Evolutionary conservation across 1,140 invertebrate species (phyloP), one percentile per base, ranked within the genome.

Genomic region (Macrotrachela quadricornifera): DNA sequence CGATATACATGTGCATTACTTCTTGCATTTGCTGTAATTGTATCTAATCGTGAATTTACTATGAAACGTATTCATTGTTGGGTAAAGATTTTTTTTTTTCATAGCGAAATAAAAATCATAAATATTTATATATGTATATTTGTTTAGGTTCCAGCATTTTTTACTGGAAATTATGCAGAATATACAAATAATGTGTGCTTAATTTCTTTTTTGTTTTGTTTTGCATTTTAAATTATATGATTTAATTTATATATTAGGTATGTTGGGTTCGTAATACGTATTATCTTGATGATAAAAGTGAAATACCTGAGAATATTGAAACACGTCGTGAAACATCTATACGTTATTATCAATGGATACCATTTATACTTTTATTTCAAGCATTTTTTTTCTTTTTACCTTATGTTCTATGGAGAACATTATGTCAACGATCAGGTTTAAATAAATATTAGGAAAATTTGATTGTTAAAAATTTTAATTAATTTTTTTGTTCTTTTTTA

Each of bases 21-120:
- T 12, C 67, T 88, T 57, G 78, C 79, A 30, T 86, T 81, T 64
- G 86, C 84, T 30, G 63, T 90, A 54, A 78, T 90, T 54, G 82
- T 90, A 55, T 86, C 85, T 0, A 84, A 84, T 44, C 80, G 78
- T 13, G 85, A 90, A 69, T 87, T 80, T 66, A 83, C 87, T 8
- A 85, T 85, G 13, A 78, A 83, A 57, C 85, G 85, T 13, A 91
- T 91, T 57, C 78, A 82, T 56, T 91, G 85, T 43, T 57, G 53
- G 55, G 49, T 43, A 30, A 4, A 30, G 21, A 30, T 8, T 30
- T 30, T 8, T 4, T 4, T 30, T 30, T 8, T 30, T 30, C 21
- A 30, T n/a, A n/a, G n/a, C n/a, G n/a, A n/a, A n/a, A n/a, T n/a
- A n/a, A n/a, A n/a, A n/a, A n/a, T n/a, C n/a, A n/a, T n/a, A n/a